Percentiles rank a stretch among this genome's conserved stretches.
Evolutionary conservation across 2,113 vertebrate species (phyloP).

Genomic region (Gracilinanus agilis): DNA sequence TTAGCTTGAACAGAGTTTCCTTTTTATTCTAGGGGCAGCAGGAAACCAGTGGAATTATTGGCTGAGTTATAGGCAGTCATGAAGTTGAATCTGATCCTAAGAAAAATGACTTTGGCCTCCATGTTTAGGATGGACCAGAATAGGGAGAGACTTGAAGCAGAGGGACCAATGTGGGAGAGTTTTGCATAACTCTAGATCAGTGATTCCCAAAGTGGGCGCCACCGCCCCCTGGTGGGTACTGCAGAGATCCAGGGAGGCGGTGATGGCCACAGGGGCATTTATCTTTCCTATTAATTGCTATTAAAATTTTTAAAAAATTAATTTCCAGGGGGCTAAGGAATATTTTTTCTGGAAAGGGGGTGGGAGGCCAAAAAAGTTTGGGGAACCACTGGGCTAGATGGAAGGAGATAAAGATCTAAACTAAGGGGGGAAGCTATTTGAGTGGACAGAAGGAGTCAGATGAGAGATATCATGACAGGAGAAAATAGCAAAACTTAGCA

Average conservation of each 20-base stretch:
- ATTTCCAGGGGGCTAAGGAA: no score
- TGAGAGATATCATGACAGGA: background rate
- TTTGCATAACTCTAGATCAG: no score
- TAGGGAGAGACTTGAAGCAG: background rate
- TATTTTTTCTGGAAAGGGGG: no score
- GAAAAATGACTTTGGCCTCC: background rate
- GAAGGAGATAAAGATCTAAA: background rate
- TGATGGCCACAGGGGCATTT: no score
- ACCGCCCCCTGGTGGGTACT: no score
- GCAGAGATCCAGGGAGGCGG: no score
- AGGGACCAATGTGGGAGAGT: background rate
- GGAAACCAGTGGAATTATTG: background rate
- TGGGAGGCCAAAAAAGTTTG: no score
- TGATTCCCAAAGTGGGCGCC: no score
- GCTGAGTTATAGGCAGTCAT: background rate
- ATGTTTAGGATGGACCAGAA: background rate
- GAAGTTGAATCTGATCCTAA: background rate
- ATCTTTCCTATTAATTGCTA: no score
- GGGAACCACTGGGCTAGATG: background rate
- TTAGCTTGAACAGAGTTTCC: background rate
- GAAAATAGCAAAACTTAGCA: background rate
- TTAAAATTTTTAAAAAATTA: no score
- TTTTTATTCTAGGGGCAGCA: background rate
- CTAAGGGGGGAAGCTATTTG: background rate
- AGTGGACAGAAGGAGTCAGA: background rate